Percentiles rank a stretch among this genome's conserved stretches.
Conservation (phyloP, 2,113 vertebrate species). For the Amphiprion percula region DNA sequence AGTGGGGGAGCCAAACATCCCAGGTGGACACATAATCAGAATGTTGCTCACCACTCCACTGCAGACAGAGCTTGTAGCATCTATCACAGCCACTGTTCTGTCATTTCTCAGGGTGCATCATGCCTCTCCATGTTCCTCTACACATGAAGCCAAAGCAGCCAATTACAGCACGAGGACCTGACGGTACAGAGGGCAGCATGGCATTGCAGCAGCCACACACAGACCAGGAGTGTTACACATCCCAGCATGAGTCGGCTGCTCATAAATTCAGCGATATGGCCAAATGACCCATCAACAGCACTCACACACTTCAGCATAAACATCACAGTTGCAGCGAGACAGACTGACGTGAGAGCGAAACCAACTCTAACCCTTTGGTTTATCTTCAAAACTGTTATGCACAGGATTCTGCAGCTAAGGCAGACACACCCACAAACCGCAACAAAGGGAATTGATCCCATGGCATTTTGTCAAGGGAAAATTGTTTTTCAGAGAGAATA, state of each 20-base stretch:
- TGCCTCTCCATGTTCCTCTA: conserved; percentile 41
- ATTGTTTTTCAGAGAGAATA: not conserved
- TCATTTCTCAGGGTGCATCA: conserved; percentile 26
- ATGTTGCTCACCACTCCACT: not conserved
- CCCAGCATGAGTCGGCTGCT: conserved; percentile 24
- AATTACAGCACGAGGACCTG: conserved; percentile 64
- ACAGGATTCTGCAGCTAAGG: not conserved
- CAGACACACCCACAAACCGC: conserved; percentile 1
- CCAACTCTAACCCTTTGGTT: conserved; percentile 12
- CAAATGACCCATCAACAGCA: conserved; percentile 61
- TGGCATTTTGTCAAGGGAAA: not conserved
- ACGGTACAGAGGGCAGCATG: conserved; percentile 20
- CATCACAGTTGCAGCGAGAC: conserved; percentile 15
- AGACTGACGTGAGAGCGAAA: not conserved
- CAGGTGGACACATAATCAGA: conserved; percentile 22
- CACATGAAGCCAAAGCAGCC: conserved; percentile 42
- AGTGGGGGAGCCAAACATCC: conserved; percentile 4
- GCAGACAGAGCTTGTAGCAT: conserved; percentile 26
- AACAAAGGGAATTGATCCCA: conserved; percentile 35
- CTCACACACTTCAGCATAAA: conserved; percentile 44
- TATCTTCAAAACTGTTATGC: conserved; percentile 28
- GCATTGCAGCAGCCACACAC: conserved; percentile 1
- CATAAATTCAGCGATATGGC: conserved; percentile 41
- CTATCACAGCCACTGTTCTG: conserved; percentile 28
- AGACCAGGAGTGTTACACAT: conserved; percentile 12